A percentile compares a stretch with the other conserved stretches of the same genome.
phyloP scores from a whole-genome alignment of 53 echinoderm and acorn worm species.

The Pentamera pediparva region DNA sequence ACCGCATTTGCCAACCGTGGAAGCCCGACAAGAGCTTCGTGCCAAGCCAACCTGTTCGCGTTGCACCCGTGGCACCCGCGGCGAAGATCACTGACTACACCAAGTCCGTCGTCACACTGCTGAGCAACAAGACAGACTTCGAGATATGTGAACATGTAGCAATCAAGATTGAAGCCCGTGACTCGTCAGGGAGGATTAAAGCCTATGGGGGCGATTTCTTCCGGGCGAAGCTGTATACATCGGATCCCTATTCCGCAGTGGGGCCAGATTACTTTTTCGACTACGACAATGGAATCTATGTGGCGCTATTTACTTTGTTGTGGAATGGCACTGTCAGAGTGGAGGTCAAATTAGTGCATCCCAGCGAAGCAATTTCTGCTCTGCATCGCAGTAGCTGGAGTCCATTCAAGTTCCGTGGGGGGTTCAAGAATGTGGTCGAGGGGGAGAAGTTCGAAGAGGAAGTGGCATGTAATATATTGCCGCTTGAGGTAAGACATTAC shows the following conservation, averaged over 20 bases:
- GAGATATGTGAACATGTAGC: conserved; percentile 6
- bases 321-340: conserved; percentile 33
- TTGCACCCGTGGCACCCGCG: too few relatives aligned
- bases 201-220: conserved; percentile 22
- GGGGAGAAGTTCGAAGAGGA: neutral
- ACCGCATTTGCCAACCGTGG: too few relatives aligned
- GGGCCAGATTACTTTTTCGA: conserved; percentile 32
- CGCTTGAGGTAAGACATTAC: conserved; percentile 12
- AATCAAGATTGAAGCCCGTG: neutral
- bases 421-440: neutral
- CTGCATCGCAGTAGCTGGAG: neutral
- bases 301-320: conserved; percentile 30
- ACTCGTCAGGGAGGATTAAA: neutral
- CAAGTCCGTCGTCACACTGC: neutral
- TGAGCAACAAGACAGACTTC: conserved; percentile 6
- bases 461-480: neutral
- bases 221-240: conserved; percentile 4
- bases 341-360: conserved; percentile 19
- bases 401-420: neutral
- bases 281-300: conserved; percentile 43
- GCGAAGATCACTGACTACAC: neutral
- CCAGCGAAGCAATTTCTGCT: conserved; percentile 34
- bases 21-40: too few relatives aligned
- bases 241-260: conserved; percentile 1
- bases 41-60: too few relatives aligned